Base-by-base conservation (phyloP, 1,140 invertebrate genomes). In the Hyles euphorbiae region DNA sequence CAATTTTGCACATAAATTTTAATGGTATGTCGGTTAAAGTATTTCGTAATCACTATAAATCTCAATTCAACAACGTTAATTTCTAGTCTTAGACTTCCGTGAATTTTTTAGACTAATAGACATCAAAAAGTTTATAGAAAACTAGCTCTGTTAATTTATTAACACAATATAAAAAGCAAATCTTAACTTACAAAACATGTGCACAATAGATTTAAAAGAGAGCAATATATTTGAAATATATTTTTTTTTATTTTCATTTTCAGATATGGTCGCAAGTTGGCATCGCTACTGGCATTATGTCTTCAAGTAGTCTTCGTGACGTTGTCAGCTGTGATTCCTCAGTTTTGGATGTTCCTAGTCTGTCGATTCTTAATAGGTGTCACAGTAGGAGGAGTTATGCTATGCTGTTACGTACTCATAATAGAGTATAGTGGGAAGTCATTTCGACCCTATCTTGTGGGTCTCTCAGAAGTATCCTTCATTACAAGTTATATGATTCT, bases 211-310 rank as follows among this genome's bases (percentile, higher is more conserved):
- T 22, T 22, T 22, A 22, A 22, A 22, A 22, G 22, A 22, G 22
- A 22, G 22, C 22, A 22, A 22, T 22, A 22, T 22, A 22, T 22
- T 22, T 22, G 22, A 22, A 22, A 22, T 22, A 22, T 22, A 22
- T 22, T 22, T 22, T 22, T 22, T 22, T 22, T 22, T 22, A 22
- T 22, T 22, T 22, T 22, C 48, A 51, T 70, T 87, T 89, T 58
- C 68, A 93, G 92, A 78, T 91, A 91, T 70, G 93, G 93, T 3
- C 85, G 93, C 34, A 93, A 92, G 83, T 81, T 79, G 10, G 90
- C 91, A 2, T 70, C 92, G 11, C 75, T 92, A 67, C 66, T 91
- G 7, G 84, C 92, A 3, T 68, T 94, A 44, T 60, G 89, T 3
- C 63, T 92, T 5, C 91, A 93, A 68, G 87, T 91, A 1, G 55